phyloP scores from a whole-genome alignment of 92 coral and sea anemone genomes.

The Parazoanthus swiftii region DNA sequence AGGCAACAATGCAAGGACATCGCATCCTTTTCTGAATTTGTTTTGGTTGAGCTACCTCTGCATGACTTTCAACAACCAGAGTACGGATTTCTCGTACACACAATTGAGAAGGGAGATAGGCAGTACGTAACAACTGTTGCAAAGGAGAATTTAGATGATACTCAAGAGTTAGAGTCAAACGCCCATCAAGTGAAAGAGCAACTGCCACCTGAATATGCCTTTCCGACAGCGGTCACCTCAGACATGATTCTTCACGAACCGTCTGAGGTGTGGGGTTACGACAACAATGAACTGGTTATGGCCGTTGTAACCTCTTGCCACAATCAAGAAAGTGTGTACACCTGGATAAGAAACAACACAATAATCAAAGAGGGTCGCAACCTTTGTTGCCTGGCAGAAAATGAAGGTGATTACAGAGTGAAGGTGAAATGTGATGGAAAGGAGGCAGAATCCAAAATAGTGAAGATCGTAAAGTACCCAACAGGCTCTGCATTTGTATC shows the following conservation, averaged over 20 bases:
- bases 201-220: slow-evolving; percentile 1
- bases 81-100: slow-evolving; percentile 8
- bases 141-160: neutral
- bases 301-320: slow-evolving; percentile 27
- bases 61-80: slow-evolving; percentile 39
- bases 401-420: slow-evolving; percentile 34
- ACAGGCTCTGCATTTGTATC: no score
- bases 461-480: slow-evolving; percentile 7
- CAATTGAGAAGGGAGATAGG: slow-evolving; percentile 30
- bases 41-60: slow-evolving; percentile 7
- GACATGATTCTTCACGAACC: slow-evolving; percentile 31
- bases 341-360: slow-evolving; percentile 1
- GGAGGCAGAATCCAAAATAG: slow-evolving; percentile 25
- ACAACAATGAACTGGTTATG: slow-evolving; percentile 28
- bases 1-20: slow-evolving; percentile 28
- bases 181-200: neutral
- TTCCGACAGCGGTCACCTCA: slow-evolving; percentile 15
- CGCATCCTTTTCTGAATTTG: slow-evolving; percentile 8
- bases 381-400: slow-evolving; percentile 30
- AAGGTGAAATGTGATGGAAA: slow-evolving; percentile 10
- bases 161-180: slow-evolving; percentile 1
- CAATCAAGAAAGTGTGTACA: neutral
- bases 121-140: slow-evolving; percentile 34
- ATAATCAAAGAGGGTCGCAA: slow-evolving; percentile 10
- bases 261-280: slow-evolving; percentile 36